Evolutionary conservation across 1,140 invertebrate species (phyloP).

Genomic region (Glomeris maerens): DNA sequence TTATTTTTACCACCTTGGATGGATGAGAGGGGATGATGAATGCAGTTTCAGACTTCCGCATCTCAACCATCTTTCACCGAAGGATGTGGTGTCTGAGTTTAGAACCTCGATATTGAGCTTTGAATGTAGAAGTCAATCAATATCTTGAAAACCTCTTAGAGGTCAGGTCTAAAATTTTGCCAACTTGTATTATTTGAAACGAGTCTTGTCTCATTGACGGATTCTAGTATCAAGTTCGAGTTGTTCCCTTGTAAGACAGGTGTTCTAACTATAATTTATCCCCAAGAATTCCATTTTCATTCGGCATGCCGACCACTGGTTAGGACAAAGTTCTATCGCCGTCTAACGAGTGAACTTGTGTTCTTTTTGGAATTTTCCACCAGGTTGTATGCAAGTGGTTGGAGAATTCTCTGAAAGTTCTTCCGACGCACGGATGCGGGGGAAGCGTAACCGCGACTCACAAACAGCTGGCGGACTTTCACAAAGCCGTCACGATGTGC

Average conservation of each 20-base stretch:
- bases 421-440: constrained; percentile 58
- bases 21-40: neutral
- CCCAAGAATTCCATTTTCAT: neutral
- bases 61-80: no score
- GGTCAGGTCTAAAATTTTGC: no score
- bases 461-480: constrained; percentile 70
- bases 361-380: constrained; percentile 21
- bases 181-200: constrained; percentile 4
- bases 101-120: no score
- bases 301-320: neutral
- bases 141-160: no score
- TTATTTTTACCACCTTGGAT: neutral
- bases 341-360: constrained; percentile 17
- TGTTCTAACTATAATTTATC: constrained; percentile 1
- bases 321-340: constrained; percentile 4
- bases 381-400: constrained; percentile 54
- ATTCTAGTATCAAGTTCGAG: no score
- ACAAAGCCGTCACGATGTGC: constrained; percentile 55
- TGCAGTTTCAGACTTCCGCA: neutral
- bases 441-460: constrained; percentile 60
- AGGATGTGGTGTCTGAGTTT: no score
- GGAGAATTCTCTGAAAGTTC: constrained; percentile 50
- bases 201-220: no score
- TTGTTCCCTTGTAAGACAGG: no score
- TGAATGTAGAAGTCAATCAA: neutral